phyloP scores from a whole-genome alignment of 2,113 vertebrate species.

The Albula glossodonta region DNA sequence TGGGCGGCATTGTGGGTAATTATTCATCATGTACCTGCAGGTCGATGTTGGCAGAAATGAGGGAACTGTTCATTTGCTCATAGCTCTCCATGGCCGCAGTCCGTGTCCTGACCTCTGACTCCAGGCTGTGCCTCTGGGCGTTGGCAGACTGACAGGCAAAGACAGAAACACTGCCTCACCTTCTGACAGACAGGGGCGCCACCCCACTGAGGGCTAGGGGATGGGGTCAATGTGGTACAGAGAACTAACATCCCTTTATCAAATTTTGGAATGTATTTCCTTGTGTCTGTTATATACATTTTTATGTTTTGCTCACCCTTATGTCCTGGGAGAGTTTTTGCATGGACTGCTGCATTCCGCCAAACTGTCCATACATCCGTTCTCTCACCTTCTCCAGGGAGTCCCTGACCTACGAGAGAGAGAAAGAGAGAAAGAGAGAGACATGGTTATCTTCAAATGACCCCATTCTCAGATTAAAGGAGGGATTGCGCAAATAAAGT shows the following conservation, averaged over 20 bases:
- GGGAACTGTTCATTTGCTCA: constrained; percentile 84
- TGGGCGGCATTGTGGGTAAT: too few relatives aligned
- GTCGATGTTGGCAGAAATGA: constrained; percentile 83
- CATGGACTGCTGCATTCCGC: constrained; percentile 92
- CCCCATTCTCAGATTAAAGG: background rate
- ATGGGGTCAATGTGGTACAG: background rate
- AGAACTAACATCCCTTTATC: background rate
- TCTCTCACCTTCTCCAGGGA: constrained; percentile 95
- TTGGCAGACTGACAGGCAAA: constrained; percentile 72
- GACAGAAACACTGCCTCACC: background rate
- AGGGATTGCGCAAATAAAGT: constrained; percentile 2
- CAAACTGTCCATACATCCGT: constrained; percentile 91
- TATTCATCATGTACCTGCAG: constrained; percentile 76
- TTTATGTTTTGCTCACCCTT: constrained; percentile 67
- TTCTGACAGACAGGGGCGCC: background rate
- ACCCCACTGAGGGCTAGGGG: too few relatives aligned
- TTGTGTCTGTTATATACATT: background rate
- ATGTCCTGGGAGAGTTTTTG: constrained; percentile 86
- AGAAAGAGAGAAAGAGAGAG: constrained; percentile 25
- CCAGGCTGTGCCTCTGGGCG: constrained; percentile 77
- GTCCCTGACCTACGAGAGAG: constrained; percentile 80
- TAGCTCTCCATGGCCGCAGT: constrained; percentile 87
- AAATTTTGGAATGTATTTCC: background rate
- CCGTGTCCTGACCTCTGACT: constrained; percentile 82
- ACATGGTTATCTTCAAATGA: background rate